Conservation (phyloP, 1,140 invertebrate genomes). For the Brachionus rubens region DNA sequence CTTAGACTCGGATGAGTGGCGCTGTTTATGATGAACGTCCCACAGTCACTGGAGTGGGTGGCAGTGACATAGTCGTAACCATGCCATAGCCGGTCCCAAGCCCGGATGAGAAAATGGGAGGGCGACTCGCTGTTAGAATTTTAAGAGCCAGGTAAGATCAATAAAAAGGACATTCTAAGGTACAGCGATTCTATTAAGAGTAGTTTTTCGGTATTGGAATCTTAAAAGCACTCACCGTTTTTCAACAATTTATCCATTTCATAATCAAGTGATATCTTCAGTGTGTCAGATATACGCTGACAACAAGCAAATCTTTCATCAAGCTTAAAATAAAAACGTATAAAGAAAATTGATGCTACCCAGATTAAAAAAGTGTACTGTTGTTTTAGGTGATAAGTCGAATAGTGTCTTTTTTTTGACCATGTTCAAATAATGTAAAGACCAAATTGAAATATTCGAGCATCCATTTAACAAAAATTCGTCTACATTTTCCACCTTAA, state of each 20-base stretch:
- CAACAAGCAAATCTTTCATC: constrained; percentile 6
- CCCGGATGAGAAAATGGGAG: no score
- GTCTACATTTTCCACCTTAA: background rate
- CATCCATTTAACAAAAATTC: background rate
- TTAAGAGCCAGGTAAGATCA: no score
- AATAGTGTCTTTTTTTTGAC: background rate
- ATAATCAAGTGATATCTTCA: background rate
- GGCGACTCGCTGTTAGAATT: no score
- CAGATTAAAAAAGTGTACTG: background rate
- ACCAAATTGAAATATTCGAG: constrained; percentile 12
- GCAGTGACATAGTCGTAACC: no score
- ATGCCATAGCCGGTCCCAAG: no score
- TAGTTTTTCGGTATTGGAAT: no score
- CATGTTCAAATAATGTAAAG: background rate
- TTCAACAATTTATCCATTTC: background rate
- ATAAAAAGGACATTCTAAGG: no score
- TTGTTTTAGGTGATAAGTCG: background rate
- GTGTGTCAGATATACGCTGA: background rate
- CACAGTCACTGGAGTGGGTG: no score
- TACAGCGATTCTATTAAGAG: no score
- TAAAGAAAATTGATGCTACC: no score
- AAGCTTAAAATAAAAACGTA: background rate
- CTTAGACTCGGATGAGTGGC: no score
- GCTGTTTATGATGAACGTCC: no score
- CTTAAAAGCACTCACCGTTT: background rate